A percentile compares a stretch with the other conserved stretches of the same genome.
Evolutionary conservation across 2,113 vertebrate species (phyloP).

Genomic region (Calidris pugnax): DNA sequence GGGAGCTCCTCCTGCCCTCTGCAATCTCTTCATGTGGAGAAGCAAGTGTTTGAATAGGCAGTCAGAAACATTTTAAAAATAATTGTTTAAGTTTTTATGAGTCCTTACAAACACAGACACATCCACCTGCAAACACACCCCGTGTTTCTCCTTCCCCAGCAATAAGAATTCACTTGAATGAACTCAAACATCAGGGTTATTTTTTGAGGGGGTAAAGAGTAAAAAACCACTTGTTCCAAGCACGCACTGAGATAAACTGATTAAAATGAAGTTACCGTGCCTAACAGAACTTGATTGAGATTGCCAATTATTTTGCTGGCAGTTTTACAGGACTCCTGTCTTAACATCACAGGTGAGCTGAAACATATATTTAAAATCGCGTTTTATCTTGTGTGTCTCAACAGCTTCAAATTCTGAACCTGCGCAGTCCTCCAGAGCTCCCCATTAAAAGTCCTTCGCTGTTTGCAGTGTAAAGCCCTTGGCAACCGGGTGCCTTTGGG

Average conservation of each 20-base stretch:
- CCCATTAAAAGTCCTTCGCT: neutral
- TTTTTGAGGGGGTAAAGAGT: neutral
- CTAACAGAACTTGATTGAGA: neutral
- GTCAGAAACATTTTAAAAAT: constrained; percentile 2
- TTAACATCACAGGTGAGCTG: neutral
- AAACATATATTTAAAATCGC: neutral
- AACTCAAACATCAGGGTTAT: neutral
- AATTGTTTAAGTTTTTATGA: neutral
- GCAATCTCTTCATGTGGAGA: neutral
- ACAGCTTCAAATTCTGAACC: neutral
- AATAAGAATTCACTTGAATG: neutral
- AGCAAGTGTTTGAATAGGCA: neutral
- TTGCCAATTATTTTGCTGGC: neutral
- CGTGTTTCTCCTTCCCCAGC: neutral
- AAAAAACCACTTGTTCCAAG: neutral
- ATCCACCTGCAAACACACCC: neutral
- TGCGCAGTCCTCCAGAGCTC: neutral
- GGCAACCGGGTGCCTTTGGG: neutral
- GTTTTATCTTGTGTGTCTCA: neutral
- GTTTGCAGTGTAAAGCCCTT: neutral
- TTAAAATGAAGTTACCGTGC: neutral
- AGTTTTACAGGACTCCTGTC: neutral
- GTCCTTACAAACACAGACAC: neutral
- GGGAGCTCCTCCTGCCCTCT: neutral
- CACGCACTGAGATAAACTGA: neutral